phyloP scores from a whole-genome alignment of 2,888 invertebrate species.

The Allygus modestus region DNA sequence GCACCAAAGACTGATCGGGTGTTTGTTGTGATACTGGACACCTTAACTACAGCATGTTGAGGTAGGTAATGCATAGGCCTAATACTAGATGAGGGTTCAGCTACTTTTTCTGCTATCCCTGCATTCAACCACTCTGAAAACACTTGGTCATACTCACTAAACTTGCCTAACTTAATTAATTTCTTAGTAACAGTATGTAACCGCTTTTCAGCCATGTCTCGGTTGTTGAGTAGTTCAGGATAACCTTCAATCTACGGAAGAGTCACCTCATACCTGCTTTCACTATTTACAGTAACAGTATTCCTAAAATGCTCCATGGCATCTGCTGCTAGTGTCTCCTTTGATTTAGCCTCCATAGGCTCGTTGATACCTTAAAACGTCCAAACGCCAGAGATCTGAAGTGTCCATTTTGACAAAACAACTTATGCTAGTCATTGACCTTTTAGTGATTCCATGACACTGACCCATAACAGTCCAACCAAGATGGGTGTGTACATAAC shows the following conservation, averaged over 20 bases:
- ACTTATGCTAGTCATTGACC: background rate
- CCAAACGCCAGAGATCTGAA: conserved; percentile 27
- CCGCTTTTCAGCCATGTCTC: conserved; percentile 13
- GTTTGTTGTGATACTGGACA: background rate
- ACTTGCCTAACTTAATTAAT: background rate
- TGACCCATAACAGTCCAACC: conserved; percentile 12
- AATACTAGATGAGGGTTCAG: background rate
- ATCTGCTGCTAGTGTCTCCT: background rate
- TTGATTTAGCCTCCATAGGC: background rate
- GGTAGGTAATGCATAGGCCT: background rate
- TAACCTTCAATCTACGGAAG: conserved; percentile 21
- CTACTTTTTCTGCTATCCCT: conserved; percentile 16
- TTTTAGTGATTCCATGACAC: background rate
- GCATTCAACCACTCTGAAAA: background rate
- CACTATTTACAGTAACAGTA: background rate
- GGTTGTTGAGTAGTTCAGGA: background rate
- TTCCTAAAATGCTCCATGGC: background rate
- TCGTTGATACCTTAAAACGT: background rate
- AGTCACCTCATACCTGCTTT: background rate
- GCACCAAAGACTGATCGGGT: conserved; percentile 19
- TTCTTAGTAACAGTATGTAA: background rate
- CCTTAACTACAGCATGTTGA: conserved; percentile 25
- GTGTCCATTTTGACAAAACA: background rate
- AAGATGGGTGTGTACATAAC: background rate
- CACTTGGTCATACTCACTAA: conserved; percentile 8